Evolutionary conservation across 2,113 vertebrate species (phyloP).

Genomic region (Xyliphius kryptos): DNA sequence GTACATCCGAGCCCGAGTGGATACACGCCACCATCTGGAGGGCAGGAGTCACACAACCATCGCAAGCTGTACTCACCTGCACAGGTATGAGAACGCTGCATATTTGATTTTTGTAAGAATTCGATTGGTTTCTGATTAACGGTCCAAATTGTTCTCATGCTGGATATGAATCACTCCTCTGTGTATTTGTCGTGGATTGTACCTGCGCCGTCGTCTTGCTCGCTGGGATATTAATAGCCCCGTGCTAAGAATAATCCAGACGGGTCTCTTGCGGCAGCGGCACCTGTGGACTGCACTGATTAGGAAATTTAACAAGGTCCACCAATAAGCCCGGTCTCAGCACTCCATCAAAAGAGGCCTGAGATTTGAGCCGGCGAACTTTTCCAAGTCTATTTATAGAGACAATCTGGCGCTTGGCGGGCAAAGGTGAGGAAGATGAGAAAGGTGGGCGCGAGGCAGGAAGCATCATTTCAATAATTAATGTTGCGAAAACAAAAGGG

Average conservation of each 20-base stretch:
- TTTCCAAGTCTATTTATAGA: constrained; percentile 41
- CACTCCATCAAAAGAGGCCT: constrained; percentile 26
- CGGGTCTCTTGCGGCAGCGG: neutral
- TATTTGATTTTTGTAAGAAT: too few species aligned
- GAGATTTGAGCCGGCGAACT: constrained; percentile 29
- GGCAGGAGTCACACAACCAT: constrained; percentile 48
- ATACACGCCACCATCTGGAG: constrained; percentile 19
- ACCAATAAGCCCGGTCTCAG: constrained; percentile 16
- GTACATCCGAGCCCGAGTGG: constrained; percentile 19
- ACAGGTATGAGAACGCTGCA: constrained; percentile 64
- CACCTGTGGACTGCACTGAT: constrained; percentile 24
- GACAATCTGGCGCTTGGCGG: neutral
- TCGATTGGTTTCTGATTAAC: too few species aligned
- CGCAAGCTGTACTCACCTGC: constrained; percentile 82
- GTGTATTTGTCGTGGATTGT: too few species aligned
- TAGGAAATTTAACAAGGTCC: constrained; percentile 12
- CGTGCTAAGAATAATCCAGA: constrained; percentile 11
- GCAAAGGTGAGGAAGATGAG: constrained; percentile 8
- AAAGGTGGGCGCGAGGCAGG: neutral
- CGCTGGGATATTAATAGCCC: neutral
- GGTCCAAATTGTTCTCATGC: too few species aligned
- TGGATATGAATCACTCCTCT: too few species aligned
- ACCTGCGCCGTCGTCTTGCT: too few species aligned
- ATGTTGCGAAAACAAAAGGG: neutral
- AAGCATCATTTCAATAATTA: constrained; percentile 15